Conservation (phyloP, 1,140 invertebrate genomes). For the Steinernema feltiae region DNA sequence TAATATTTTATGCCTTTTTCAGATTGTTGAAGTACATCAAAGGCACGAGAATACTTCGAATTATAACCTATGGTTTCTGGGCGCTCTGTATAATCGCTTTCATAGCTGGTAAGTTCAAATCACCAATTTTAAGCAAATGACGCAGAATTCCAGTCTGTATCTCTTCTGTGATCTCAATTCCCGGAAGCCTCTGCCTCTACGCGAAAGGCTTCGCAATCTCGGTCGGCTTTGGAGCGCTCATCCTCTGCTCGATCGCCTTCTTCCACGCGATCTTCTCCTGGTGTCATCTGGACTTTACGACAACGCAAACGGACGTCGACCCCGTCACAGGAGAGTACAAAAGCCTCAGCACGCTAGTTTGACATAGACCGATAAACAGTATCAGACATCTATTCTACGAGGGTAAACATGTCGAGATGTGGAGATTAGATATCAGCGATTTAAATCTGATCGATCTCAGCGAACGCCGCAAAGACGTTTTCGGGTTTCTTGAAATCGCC, state of each 20-base stretch:
- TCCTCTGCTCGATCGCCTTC: conserved; percentile 6
- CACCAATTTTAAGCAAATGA: background rate
- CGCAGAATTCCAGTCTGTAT: background rate
- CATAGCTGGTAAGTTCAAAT: background rate
- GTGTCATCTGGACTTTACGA: background rate
- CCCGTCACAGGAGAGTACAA: background rate
- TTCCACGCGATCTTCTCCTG: conserved; percentile 10
- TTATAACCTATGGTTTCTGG: background rate
- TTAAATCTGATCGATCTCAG: no score
- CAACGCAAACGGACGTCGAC: background rate
- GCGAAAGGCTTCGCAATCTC: conserved; percentile 7
- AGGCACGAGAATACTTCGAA: background rate
- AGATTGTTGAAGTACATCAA: background rate
- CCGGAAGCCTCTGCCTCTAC: background rate
- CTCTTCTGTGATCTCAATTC: conserved; percentile 8
- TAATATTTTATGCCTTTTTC: background rate
- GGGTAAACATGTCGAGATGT: no score
- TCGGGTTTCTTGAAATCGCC: no score
- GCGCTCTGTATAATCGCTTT: background rate
- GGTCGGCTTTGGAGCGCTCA: background rate
- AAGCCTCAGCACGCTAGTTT: background rate
- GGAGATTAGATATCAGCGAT: no score
- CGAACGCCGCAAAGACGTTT: no score
- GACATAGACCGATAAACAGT: background rate
- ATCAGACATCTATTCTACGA: no score